These are phyloP conservation scores for Athrips mouffetella DNA, from an alignment of 2,888 invertebrate genomes.

Conservation along the genomic window DNA sequence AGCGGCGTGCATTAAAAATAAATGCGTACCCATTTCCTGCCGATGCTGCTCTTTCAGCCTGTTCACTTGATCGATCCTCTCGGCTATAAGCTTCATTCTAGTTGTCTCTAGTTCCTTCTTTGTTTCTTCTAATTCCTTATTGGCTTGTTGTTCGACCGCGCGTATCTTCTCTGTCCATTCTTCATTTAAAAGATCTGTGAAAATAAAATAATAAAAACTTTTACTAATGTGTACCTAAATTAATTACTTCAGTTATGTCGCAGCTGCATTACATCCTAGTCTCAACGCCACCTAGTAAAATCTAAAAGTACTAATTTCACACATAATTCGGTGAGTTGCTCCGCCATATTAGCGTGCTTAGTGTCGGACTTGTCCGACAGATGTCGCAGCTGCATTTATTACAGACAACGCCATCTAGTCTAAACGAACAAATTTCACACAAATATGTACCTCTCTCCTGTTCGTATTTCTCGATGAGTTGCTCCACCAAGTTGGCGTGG, in stretches of 20 bases:
- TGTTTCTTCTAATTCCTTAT: slow-evolving; percentile 59
- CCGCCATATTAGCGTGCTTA: slow-evolving; percentile 84
- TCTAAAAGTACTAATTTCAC: too few relatives aligned
- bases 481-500: slow-evolving; percentile 85
- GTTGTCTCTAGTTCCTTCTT: slow-evolving; percentile 57
- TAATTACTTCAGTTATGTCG: too few relatives aligned
- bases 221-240: too few relatives aligned
- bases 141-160: slow-evolving; percentile 54
- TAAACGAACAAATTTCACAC: too few relatives aligned
- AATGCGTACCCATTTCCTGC: slow-evolving; percentile 76
- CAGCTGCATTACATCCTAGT: too few relatives aligned
- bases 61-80: slow-evolving; percentile 58
- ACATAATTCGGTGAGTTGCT: slow-evolving; percentile 81
- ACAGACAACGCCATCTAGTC: too few relatives aligned
- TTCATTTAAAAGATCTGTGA: slow-evolving; percentile 53
- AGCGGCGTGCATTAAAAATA: too few relatives aligned
- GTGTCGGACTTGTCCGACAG: slow-evolving; percentile 86
- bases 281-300: too few relatives aligned
- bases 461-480: slow-evolving; percentile 80
- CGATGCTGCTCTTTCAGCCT: slow-evolving; percentile 78
- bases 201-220: too few relatives aligned
- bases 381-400: slow-evolving; percentile 83
- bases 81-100: slow-evolving; percentile 52
- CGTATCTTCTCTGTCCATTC: slow-evolving; percentile 61
- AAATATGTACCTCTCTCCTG: slow-evolving; percentile 83